Percentiles rank a stretch among this genome's conserved stretches.
Evolutionary conservation across 2,113 vertebrate genomes (phyloP).

Genomic region (Aleadryas rufinucha): DNA sequence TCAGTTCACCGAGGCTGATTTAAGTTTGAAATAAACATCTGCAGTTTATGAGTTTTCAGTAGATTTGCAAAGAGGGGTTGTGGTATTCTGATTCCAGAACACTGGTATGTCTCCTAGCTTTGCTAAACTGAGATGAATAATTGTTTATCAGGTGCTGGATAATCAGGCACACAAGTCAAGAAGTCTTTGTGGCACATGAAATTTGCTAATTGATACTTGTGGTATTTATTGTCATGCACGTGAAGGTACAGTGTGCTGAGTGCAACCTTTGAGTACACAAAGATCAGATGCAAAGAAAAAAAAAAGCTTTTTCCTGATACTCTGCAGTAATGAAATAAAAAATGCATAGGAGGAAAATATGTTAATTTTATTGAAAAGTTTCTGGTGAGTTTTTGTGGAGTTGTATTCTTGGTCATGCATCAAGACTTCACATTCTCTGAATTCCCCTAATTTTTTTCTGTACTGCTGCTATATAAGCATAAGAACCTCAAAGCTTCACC

Average conservation of each 20-base stretch:
- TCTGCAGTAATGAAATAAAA: neutral
- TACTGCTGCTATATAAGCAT: rapidly evolving
- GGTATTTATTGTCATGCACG: neutral
- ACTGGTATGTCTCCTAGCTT: neutral
- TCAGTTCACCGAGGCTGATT: neutral
- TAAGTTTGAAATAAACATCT: neutral
- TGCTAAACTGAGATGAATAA: neutral
- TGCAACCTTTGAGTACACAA: neutral
- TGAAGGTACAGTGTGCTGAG: neutral
- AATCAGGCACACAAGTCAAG: neutral
- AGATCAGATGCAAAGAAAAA: neutral
- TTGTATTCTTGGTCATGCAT: neutral
- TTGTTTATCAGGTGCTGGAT: neutral
- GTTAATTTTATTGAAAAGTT: neutral
- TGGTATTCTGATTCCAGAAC: neutral
- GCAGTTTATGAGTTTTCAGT: neutral
- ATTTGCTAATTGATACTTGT: neutral
- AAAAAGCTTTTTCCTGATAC: neutral
- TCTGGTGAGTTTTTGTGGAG: neutral
- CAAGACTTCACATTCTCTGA: neutral
- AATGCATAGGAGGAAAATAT: neutral
- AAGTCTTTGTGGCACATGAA: neutral
- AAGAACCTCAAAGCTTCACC: neutral
- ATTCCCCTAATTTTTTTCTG: neutral
- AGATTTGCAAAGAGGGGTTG: neutral